Evolutionary conservation across 2,113 vertebrate genomes (phyloP).

Genomic region (Lepidothrix coronata): DNA sequence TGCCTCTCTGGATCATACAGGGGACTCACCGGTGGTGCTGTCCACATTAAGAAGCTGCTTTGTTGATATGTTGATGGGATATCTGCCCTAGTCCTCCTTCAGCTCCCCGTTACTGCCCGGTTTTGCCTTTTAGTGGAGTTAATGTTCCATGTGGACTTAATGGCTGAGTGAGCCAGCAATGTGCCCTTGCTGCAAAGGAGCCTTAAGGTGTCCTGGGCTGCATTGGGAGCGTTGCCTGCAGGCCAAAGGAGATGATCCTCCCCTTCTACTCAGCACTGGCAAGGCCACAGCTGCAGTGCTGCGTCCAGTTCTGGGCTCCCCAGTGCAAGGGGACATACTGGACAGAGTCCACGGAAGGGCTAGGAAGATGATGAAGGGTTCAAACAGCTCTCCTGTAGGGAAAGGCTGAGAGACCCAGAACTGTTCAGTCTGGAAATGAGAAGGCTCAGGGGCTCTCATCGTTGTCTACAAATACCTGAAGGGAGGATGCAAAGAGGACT

Average conservation of each 20-base stretch:
- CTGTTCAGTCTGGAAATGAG: neutral
- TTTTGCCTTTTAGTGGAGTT: neutral
- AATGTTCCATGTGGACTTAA: neutral
- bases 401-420: neutral
- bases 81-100: neutral
- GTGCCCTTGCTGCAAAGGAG: neutral
- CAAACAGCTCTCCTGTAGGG: neutral
- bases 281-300: neutral
- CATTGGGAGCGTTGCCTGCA: fast-evolving
- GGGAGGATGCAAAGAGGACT: fast-evolving
- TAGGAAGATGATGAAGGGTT: neutral
- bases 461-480: neutral
- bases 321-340: neutral
- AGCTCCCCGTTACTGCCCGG: neutral
- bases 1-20: neutral
- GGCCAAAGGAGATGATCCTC: fast-evolving
- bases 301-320: neutral
- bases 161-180: neutral
- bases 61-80: neutral
- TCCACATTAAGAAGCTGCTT: neutral
- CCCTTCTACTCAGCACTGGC: neutral
- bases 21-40: neutral
- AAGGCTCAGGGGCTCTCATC: neutral
- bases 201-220: neutral
- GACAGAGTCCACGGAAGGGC: neutral